Evolutionary conservation across 2,888 invertebrate genomes (phyloP), one percentile per base, ranked within the genome.

Genomic region (Endotricha flammealis): DNA sequence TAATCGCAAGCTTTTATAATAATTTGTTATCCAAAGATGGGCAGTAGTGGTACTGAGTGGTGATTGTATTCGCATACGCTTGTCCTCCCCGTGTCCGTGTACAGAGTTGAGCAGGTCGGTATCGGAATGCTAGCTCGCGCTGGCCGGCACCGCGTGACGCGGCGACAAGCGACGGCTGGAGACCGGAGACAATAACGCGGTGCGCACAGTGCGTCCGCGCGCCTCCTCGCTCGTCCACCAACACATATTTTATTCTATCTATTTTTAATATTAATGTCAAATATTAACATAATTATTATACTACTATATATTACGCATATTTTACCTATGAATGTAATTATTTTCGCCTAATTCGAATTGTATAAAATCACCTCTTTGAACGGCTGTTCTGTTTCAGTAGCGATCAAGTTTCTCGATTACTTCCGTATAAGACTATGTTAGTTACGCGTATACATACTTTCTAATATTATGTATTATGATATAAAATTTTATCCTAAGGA

Each of bases 201-300:
- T 54, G 54, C 56, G 56, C 52, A 54, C 62, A 53, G 50, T 50
- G 55, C 58, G 52, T 53, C 57, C 62, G 65, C 69, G 70, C 75
- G 71, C 76, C 73, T 68, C 71, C 70, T 72, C 81, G 79, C 82
- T 78, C 81, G 77, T 77, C 79, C 77, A 81, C 81, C 72, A 67
- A 73, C 79, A 82, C 80, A 85, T 83, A 81, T 82, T 85, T 83
- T 81, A 83, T 81, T 86, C 83, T 80, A 77, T 80, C 79, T 77
- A 85, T 83, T 85, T 83, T 85, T 82, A 86, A 85, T 83, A 85
- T 79, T 82, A 83, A 83, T 81, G 82, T 85, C 83, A 83, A 81
- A 85, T 83, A 83, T 82, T 82, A 82, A 80, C 76, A 76, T 85
- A 80, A 83, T 82, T 80, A 82, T 76, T 72, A 77, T 80, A 82